A percentile compares a stretch with the other conserved stretches of the same genome.
Evolutionary conservation across 2,888 invertebrate species (phyloP).

Genomic region (Lycocerus yunnanus): DNA sequence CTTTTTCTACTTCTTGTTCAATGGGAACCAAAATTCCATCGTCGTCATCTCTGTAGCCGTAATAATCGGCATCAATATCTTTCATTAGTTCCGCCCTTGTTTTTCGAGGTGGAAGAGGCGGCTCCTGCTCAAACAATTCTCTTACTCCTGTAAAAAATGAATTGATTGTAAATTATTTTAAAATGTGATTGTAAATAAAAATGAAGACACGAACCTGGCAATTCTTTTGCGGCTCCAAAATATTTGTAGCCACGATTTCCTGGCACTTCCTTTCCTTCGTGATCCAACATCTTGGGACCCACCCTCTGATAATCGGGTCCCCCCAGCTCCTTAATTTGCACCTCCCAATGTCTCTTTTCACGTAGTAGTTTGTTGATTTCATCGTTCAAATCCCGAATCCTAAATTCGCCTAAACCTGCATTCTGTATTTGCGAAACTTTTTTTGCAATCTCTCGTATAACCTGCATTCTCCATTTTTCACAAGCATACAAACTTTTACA

Average conservation of each 20-base stretch:
- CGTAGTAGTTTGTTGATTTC: constrained; percentile 97
- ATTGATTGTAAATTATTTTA: neutral
- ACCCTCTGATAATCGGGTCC: constrained; percentile 92
- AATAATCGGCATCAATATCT: constrained; percentile 98
- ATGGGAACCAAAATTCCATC: constrained; percentile 92
- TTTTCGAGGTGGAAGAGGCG: constrained; percentile 86
- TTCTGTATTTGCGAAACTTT: constrained; percentile 99
- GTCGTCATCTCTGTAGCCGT: constrained; percentile 98
- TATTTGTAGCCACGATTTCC: constrained; percentile 98
- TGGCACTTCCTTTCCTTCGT: constrained; percentile 94
- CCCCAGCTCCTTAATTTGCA: constrained; percentile 91
- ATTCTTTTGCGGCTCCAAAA: constrained; percentile 96
- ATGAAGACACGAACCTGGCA: constrained; percentile 70
- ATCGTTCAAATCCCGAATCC: constrained; percentile 97
- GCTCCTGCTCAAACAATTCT: constrained; percentile 96
- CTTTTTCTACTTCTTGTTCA: constrained; percentile 80
- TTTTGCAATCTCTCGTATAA: constrained; percentile 95
- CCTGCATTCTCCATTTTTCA: constrained; percentile 96
- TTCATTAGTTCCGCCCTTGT: constrained; percentile 97
- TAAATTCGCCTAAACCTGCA: constrained; percentile 98
- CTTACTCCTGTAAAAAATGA: constrained; percentile 72
- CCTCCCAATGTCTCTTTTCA: constrained; percentile 98
- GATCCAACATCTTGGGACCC: constrained; percentile 91
- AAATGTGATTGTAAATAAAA: neutral
- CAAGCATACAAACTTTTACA: constrained; percentile 90